Evolutionary conservation across 2,113 vertebrate species (phyloP).

Genomic region (Pelodiscus sinensis): DNA sequence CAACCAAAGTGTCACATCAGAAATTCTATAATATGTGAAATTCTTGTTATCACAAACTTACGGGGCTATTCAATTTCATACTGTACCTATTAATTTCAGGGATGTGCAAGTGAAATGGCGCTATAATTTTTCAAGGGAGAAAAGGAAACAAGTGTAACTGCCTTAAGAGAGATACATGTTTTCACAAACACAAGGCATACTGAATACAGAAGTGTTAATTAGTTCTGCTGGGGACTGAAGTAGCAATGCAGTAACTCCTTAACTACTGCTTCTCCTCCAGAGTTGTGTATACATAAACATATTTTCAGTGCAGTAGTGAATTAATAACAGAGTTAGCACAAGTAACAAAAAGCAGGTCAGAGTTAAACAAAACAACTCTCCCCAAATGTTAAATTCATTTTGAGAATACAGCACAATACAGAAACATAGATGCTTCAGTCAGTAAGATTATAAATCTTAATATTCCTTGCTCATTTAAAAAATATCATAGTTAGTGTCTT

Average conservation of each 20-base stretch:
- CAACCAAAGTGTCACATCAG: neutral
- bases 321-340: neutral
- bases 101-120: neutral
- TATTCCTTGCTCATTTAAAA: neutral
- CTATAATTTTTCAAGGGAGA: neutral
- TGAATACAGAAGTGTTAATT: neutral
- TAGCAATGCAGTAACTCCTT: neutral
- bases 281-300: neutral
- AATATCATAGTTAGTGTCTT: neutral
- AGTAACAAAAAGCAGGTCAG: neutral
- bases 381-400: neutral
- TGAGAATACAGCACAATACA: neutral
- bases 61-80: neutral
- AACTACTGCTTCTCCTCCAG: neutral
- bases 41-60: neutral
- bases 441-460: neutral
- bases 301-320: neutral
- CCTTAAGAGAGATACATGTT: neutral
- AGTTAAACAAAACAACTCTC: neutral
- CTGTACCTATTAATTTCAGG: neutral
- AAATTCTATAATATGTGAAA: neutral
- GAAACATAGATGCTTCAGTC: rapidly evolving
- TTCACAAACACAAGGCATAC: neutral
- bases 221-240: conserved; percentile 31
- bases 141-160: neutral